These are phyloP conservation scores for Crenichthys baileyi DNA, from an alignment of 2,797 vertebrate species.

Conservation along the genomic window DNA sequence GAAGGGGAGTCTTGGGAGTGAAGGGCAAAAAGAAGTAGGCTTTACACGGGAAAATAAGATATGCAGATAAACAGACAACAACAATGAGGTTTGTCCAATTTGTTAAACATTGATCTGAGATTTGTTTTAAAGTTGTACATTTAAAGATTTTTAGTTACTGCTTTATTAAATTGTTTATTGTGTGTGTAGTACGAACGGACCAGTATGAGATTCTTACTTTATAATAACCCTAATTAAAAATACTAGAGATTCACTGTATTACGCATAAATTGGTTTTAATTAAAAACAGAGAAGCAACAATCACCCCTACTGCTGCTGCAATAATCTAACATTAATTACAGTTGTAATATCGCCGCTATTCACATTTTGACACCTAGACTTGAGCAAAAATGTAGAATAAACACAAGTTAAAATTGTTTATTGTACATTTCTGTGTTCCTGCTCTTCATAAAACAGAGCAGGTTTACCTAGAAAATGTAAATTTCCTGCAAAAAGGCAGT, in stretches of 20 bases:
- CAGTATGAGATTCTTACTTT: background rate
- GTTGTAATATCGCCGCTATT: too few species aligned
- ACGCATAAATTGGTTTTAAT: background rate
- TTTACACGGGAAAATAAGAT: conserved; percentile 2
- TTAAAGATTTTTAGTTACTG: background rate
- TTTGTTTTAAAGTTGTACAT: background rate
- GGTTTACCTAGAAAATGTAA: background rate
- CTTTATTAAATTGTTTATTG: background rate
- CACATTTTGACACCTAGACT: background rate
- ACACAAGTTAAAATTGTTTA: background rate
- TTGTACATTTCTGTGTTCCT: background rate
- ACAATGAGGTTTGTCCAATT: background rate
- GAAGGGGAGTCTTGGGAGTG: conserved; percentile 15
- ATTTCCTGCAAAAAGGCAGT: background rate
- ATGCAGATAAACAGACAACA: background rate
- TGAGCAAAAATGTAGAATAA: background rate
- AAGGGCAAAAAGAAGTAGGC: conserved; percentile 12
- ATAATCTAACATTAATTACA: too few species aligned
- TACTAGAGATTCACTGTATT: background rate
- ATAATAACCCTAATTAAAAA: background rate
- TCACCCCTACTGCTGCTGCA: too few species aligned
- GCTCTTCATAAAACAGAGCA: background rate
- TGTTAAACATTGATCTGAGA: background rate
- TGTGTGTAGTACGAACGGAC: background rate
- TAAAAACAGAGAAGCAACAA: background rate